Base-by-base conservation (phyloP, 2,888 invertebrate genomes). In the Tribolium freemani region DNA sequence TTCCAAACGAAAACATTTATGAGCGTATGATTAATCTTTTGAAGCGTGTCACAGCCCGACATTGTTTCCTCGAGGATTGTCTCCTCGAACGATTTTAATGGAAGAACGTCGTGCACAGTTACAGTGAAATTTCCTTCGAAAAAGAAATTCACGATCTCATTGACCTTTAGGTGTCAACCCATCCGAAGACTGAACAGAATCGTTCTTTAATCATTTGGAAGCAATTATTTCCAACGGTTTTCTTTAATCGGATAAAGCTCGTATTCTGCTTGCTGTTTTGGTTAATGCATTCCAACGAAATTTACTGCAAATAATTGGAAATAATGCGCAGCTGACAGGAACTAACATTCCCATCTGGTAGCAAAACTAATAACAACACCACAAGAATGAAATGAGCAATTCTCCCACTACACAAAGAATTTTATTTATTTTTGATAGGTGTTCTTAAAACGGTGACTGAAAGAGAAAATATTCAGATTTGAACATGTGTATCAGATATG, bases 91-190 rank as follows among this genome's bases (percentile, higher is more conserved):
- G 71, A 60, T 63, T 68, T 72, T 68, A 72, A 68, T 68, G 72
- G 68, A 38, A n/a, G 38, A 60, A 63, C 72, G 61, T 72, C 72
- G 72, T 72, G 72, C 68, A 68, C 68, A 51, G 60, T 72, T 63
- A 61, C 56, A 63, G 72, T 63, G 72, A 72, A 71, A 72, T 68
- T 58, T 48, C 68, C 46, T 67, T 67, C 53, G 57, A 67, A 53
- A 68, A 53, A 72, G 61, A 76, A 69, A 74, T 76, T 74, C 74
- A 76, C 75, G 74, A 76, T 72, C 68, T 71, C 64, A 68, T 64
- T 76, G 75, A 76, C 75, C 75, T 69, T 71, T 21, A 68, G 75
- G 71, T 72, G 75, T 70, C 75, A 74, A 72, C 74, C 68, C 54
- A 71, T 75, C 72, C 54, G 60, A 68, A 71, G 72, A 66, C 72